Percentiles rank a stretch among this genome's conserved stretches.
Evolutionary conservation across 2,888 invertebrate genomes (phyloP).

Genomic region (Julus scandinavius): DNA sequence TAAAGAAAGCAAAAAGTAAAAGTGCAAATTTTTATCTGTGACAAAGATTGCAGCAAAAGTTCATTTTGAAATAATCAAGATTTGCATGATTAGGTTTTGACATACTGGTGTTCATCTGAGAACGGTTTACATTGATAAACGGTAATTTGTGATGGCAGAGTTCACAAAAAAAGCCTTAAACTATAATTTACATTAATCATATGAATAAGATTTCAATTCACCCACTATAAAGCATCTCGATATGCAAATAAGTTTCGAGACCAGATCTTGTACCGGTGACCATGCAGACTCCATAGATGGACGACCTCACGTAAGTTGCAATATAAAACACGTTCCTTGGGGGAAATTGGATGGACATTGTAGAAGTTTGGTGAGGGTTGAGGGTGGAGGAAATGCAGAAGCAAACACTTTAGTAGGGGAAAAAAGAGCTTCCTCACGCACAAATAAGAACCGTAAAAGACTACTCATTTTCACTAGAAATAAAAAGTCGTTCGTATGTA

Average conservation of each 20-base stretch:
- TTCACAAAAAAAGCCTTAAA: neutral
- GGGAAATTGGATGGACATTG: neutral
- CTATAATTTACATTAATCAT: too few species aligned
- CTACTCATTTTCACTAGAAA: constrained; percentile 46
- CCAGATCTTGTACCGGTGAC: constrained; percentile 16
- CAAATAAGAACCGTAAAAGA: constrained; percentile 44
- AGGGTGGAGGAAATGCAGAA: neutral
- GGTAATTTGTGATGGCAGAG: neutral
- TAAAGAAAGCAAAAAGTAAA: neutral
- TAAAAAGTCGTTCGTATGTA: constrained; percentile 29
- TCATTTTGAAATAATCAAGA: neutral
- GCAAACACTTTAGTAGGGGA: constrained; percentile 14
- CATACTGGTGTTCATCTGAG: too few species aligned
- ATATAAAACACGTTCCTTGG: constrained; percentile 37
- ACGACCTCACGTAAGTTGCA: neutral
- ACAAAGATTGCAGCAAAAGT: neutral
- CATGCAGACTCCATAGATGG: neutral
- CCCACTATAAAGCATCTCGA: neutral
- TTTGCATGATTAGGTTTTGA: too few species aligned
- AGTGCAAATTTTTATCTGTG: neutral
- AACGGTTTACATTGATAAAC: neutral
- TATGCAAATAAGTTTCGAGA: constrained; percentile 2
- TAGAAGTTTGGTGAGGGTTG: neutral
- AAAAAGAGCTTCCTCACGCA: constrained; percentile 15
- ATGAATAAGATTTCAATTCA: too few species aligned